phyloP scores from a whole-genome alignment of 2,888 invertebrate species.

The Xestia c-nigrum region DNA sequence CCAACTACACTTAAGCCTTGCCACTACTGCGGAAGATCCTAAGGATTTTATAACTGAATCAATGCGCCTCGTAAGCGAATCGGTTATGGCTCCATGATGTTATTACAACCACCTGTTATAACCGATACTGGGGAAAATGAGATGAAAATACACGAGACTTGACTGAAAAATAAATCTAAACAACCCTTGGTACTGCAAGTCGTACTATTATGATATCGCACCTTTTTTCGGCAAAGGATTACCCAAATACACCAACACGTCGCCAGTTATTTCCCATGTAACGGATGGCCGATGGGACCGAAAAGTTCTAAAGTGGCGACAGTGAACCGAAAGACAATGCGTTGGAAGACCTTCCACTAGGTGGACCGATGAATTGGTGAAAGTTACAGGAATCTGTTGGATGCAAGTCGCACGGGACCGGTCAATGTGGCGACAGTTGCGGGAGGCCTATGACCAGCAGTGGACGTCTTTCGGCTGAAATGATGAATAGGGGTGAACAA shows the following conservation, averaged over 20 bases:
- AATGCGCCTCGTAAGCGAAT: slow-evolving; percentile 18
- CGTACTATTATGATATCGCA: not conserved
- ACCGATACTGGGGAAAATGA: slow-evolving; percentile 12
- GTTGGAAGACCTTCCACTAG: too few relatives aligned
- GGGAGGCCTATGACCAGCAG: too few relatives aligned
- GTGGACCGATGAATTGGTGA: too few relatives aligned
- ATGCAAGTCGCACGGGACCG: too few relatives aligned
- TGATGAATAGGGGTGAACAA: not conserved
- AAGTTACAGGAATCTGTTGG: too few relatives aligned
- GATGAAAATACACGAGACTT: slow-evolving; percentile 10
- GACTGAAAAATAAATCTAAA: not conserved
- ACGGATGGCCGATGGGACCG: not conserved
- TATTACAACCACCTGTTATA: slow-evolving; percentile 48
- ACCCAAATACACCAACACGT: not conserved
- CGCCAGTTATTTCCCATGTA: not conserved
- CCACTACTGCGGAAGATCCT: slow-evolving; percentile 8
- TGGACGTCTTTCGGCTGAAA: too few relatives aligned
- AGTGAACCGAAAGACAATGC: too few relatives aligned
- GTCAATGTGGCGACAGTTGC: too few relatives aligned
- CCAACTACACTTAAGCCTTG: not conserved
- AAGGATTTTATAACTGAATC: slow-evolving; percentile 37
- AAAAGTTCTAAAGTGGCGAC: too few relatives aligned
- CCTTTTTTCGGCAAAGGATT: not conserved
- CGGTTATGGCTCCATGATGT: slow-evolving; percentile 17
- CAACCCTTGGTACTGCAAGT: not conserved